These are phyloP conservation scores for Caloenas nicobarica DNA, from an alignment of 2,113 vertebrate genomes.

Conservation along the genomic window DNA sequence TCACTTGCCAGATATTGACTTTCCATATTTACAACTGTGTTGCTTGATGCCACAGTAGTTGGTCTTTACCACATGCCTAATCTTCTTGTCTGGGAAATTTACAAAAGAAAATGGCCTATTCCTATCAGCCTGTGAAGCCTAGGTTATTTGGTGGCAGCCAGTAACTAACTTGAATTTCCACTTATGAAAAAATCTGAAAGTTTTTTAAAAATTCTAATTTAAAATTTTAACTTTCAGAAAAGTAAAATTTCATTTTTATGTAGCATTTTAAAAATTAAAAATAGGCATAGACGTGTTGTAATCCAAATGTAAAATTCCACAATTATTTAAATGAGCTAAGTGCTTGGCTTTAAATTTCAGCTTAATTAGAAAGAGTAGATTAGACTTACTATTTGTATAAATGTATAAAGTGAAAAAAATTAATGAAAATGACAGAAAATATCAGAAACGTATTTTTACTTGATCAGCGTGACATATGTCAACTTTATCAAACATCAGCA, in stretches of 20 bases:
- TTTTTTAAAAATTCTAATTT: neutral
- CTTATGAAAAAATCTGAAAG: neutral
- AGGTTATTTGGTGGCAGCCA: neutral
- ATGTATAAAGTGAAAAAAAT: neutral
- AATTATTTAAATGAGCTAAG: neutral
- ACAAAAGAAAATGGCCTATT: neutral
- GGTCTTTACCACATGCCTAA: neutral
- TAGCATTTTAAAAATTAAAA: neutral
- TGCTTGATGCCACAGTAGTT: neutral
- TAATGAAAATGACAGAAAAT: neutral
- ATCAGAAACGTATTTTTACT: neutral
- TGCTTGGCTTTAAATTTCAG: neutral
- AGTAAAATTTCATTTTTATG: neutral
- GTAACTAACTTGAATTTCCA: neutral
- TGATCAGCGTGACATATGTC: neutral
- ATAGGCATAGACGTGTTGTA: neutral
- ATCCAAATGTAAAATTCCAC: neutral
- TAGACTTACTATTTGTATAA: neutral
- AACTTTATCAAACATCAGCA: neutral
- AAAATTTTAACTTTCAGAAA: neutral
- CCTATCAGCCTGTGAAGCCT: neutral
- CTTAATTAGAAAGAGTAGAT: neutral
- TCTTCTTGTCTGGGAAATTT: neutral
- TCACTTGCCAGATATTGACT: fast-evolving
- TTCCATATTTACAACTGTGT: neutral